Evolutionary conservation across 2,888 invertebrate species (phyloP), one percentile per base, ranked within the genome.

Genomic region (Augiades crinisus): DNA sequence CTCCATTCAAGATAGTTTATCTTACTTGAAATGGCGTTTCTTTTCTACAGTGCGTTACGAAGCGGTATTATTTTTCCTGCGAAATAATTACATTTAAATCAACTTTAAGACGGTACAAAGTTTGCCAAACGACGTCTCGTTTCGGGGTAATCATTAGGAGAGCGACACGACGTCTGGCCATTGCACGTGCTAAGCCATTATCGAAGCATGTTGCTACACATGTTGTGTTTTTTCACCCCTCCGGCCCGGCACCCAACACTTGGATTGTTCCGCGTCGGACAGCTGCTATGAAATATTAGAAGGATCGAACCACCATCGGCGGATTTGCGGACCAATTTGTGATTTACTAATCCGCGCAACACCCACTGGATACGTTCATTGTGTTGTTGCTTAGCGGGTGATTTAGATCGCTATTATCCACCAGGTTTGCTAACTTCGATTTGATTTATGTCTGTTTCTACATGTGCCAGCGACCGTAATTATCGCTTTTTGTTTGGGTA

Each of bases 301-400:
- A 63, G 63, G 67, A 66, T 59, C 64, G 61, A 61, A 63, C 61
- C 65, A 37, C 50, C 63, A 61, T 61, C 64, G 66, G 68, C 67
- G 13, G 49, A 57, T 75, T 74, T 71, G 64, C 70, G 66, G 71
- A 64, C 73, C 68, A 73, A 80, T 77, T 77, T 77, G 73, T 75
- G 37, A 55, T 78, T 80, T 77, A 77, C 73, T 73, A 75, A 78
- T 76, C 69, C 70, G 64, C 67, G 60, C 67, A 67, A 80, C 84
- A 77, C 84, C 86, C 85, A 85, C 85, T 68, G 71, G 63, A 64
- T 72, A 72, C 70, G 76, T 78, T 76, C 71, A 75, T 73, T 74
- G 75, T 78, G 71, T 73, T 75, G 78, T 79, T 78, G 78, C 78
- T 75, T 68, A 72, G 67, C 67, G 69, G 65, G 72, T 81, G 81